Base-by-base conservation (phyloP, 2,797 vertebrate genomes). In the Ibycter americanus region DNA sequence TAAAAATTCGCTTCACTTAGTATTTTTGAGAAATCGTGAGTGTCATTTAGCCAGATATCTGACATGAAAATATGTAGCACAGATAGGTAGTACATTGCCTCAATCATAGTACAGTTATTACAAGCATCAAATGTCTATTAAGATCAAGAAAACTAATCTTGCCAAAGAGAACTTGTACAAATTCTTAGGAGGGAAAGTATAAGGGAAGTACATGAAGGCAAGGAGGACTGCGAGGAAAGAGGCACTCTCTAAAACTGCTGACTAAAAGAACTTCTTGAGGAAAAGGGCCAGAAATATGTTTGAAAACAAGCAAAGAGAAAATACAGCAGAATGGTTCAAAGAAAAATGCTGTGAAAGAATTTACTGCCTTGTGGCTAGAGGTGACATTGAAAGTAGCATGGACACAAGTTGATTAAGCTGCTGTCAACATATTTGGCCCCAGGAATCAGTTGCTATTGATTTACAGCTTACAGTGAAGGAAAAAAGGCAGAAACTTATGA, bases 341-440 rank as follows among this genome's bases (percentile, higher is more conserved):
- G 91, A 85, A 96, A 97, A 97, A 93, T 42, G 9, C 76, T 96
- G 47, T 92, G 68, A 93, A 95, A 94, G 78, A 91, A 87, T 88
- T 92, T 91, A 95, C 90, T 98, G 88, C 89, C 95, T 98, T 97
- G 87, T 96, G 90, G 95, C 88, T 97, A 91, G 52, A 95, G 83
- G 93, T 96, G 94, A 96, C 97, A 97, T 96, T 98, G 96, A 96
- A 97, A 93, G 62, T 94, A 95, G 31, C 80, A 87, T 81, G 46
- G 77, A 91, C 62, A 90, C 87, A 42, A 70, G 84, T 77, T 95
- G 82, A 94, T 90, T 95, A 94, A 96, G 67, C 74, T 96, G 93
- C 94, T 96, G 80, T 96, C 94, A 97, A 85, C 47, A 89, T 89
- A 80, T 96, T 96, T 94, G 70, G 42, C 88, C 84, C 36, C 70